Percentiles rank a stretch among this genome's conserved stretches.
Conservation (phyloP, 2,113 vertebrate genomes). For the Sialia sialis region DNA sequence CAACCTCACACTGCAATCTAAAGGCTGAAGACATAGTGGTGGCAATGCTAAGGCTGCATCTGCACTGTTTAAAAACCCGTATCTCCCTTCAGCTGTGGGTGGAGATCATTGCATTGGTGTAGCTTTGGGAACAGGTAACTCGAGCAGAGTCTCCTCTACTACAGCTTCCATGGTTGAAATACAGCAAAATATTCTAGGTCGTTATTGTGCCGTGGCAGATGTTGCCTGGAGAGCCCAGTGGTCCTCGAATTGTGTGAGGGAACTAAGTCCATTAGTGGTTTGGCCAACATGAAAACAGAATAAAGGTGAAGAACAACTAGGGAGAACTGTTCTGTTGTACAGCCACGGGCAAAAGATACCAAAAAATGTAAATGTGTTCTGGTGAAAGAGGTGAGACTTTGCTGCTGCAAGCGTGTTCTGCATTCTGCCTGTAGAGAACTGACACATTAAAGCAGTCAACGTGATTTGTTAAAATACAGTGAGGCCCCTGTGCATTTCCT, state of each 20-base stretch:
- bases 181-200: background rate
- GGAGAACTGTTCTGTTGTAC: background rate
- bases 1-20: background rate
- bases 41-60: background rate
- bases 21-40: background rate
- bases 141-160: background rate
- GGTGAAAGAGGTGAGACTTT: background rate
- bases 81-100: background rate
- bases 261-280: background rate
- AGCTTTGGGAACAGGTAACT: background rate
- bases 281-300: background rate
- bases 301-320: background rate
- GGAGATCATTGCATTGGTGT: background rate
- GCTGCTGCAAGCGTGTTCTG: background rate
- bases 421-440: background rate
- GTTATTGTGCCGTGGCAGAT: background rate
- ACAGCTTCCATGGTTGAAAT: background rate
- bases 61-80: background rate
- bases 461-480: background rate
- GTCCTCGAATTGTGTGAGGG: fast-evolving
- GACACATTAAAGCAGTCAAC: background rate
- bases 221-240: background rate
- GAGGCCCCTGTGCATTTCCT: background rate
- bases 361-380: background rate
- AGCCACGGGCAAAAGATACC: background rate